Base-by-base conservation (phyloP, 2,888 invertebrate species). In the Cataglyphis cursor region DNA sequence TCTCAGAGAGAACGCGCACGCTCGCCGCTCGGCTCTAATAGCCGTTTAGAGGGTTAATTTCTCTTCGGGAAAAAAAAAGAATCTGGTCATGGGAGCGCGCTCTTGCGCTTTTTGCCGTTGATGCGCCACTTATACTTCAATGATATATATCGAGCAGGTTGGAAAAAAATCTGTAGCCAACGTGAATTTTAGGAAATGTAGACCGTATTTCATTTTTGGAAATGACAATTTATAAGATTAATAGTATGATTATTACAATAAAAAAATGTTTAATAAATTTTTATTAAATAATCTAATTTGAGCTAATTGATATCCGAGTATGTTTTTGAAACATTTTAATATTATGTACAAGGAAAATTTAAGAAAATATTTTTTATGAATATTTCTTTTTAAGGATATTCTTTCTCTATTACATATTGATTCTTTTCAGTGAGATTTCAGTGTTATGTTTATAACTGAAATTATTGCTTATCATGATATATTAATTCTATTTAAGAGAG, bases 1-100 rank as follows among this genome's bases (percentile, higher is more conserved):
- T 94, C 94, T 94, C 91, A 94, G 94, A 92, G 90, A 90, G 90
- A 84, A 85, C 85, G 76, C 83, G 72, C 51, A 21, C 73, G 51
- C 85, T 75, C 78, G 59, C 82, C 70, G 75, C 84, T 84, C 87
- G 78, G 64, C 82, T 88, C 86, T 88, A 86, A 90, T 89, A 89
- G 85, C 85, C 90, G 88, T 90, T 88, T 87, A 89, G 83, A 89
- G 85, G 88, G 83, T 88, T 88, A 89, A 87, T 89, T 90, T 89
- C 86, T 70, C 85, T 78, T 68, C 72, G 62, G 72, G 35, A 54
- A 64, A 76, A 85, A 85, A 54, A 81, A 83, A 24, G 61, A 65
- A 48, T 8, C n/a, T 44, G 74, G 41, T 72, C 78, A 72, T 72
- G 78, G 78, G 78, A 80, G 59, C 31, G 72, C 35, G 78, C 24